Base-by-base conservation (phyloP, 1,140 invertebrate genomes). In the Streblospio benedicti region DNA sequence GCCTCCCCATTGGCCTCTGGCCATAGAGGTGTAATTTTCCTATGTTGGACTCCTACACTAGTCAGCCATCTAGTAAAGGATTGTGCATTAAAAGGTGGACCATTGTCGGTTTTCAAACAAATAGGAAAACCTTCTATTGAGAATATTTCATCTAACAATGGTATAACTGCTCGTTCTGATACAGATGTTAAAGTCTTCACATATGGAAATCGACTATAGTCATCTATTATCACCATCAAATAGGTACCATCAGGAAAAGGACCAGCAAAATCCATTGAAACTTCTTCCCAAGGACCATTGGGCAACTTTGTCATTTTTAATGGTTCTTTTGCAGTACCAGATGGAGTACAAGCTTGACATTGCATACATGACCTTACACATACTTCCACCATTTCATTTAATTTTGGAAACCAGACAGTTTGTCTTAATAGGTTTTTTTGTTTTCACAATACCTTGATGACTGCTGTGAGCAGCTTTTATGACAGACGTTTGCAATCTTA, bases 151-250 rank as follows among this genome's bases (percentile, higher is more conserved):
- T n/a, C n/a, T n/a, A n/a, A n/a, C n/a, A n/a, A n/a, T n/a, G n/a
- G n/a, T n/a, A n/a, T n/a, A n/a, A n/a, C n/a, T n/a, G n/a, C n/a
- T n/a, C n/a, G n/a, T n/a, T n/a, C n/a, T n/a, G 67, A 61, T n/a
- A 62, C 63, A 30, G 65, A 65, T 18, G 33, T 33, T 2, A 67
- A 41, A n/a, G 64, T 47, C 53, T 65, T 65, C n/a, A 69, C 68
- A 41, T 64, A 61, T 28, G 66, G 69, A 23, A 57, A 71, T 25
- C 62, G 43, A 18, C 55, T 60, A 28, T 67, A 69, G 16, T 71
- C 63, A 58, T 69, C 67, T 44, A 68, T 62, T 3, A 51, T 28
- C 49, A 51, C 9, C n/a, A 51, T 20, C 28, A 51, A 28, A 20
- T 27, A 27, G 49, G 25, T 28, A 51, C 27, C 16, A 20, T 1